A percentile compares a stretch with the other conserved stretches of the same genome.
Evolutionary conservation across 1,140 invertebrate genomes (phyloP).

Genomic region (Plectrocnemia conspersa): DNA sequence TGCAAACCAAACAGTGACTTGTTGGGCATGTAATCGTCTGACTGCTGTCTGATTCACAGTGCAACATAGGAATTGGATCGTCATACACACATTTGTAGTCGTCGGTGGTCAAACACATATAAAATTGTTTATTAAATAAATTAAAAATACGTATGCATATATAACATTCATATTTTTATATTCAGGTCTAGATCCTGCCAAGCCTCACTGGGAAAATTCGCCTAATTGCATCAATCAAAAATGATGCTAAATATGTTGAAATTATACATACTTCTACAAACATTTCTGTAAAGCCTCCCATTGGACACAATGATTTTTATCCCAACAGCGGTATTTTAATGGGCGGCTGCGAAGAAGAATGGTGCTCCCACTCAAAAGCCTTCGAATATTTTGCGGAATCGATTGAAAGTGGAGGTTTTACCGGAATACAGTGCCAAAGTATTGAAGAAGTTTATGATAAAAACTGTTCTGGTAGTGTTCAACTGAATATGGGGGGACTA

Average conservation of each 20-base stretch:
- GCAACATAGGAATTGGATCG: neutral
- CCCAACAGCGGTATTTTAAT: slow-evolving; percentile 8
- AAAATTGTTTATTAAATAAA: neutral
- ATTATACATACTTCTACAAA: slow-evolving; percentile 13
- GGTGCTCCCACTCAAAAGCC: slow-evolving; percentile 14
- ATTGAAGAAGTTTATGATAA: slow-evolving; percentile 22
- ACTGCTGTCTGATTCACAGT: neutral
- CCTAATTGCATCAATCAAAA: slow-evolving; percentile 6
- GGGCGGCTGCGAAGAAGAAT: slow-evolving; percentile 1
- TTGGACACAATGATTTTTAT: slow-evolving; percentile 22
- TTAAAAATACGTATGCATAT: neutral
- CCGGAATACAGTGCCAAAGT: slow-evolving; percentile 18
- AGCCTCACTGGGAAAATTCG: slow-evolving; percentile 7
- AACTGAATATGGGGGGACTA: slow-evolving; percentile 24
- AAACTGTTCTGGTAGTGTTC: slow-evolving; percentile 18
- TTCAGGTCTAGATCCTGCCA: slow-evolving; percentile 17
- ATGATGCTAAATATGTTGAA: slow-evolving; percentile 17
- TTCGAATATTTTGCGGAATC: slow-evolving; percentile 24
- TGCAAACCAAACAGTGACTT: no score
- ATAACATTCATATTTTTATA: slow-evolving; percentile 1
- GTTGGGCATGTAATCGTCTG: no score
- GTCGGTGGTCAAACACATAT: no score
- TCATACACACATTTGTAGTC: neutral
- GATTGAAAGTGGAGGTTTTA: slow-evolving; percentile 19
- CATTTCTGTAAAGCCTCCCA: neutral